These are phyloP conservation scores for Scortum barcoo DNA, from an alignment of 2,113 vertebrate genomes.

Conservation along the genomic window DNA sequence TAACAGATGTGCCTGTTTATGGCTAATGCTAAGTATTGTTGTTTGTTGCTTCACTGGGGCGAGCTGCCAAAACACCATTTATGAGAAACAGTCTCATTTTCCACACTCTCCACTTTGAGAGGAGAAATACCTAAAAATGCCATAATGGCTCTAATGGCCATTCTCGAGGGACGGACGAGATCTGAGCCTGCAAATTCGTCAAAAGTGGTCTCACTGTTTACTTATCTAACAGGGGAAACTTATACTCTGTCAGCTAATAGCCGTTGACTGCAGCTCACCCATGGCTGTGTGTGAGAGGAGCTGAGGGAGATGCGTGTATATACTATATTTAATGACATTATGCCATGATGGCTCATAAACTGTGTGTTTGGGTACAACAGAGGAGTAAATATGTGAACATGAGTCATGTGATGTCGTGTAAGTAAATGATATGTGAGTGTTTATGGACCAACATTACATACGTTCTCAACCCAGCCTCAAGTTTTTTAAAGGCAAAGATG, in stretches of 20 bases:
- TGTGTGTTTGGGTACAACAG: conserved; percentile 19
- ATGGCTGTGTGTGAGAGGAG: conserved; percentile 22
- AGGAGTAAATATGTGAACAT: conserved; percentile 14
- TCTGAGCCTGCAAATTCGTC: conserved; percentile 51
- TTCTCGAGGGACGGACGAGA: conserved; percentile 33
- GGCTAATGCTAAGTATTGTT: conserved; percentile 69
- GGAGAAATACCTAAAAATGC: conserved; percentile 50
- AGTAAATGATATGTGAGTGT: background rate
- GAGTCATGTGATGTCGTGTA: background rate
- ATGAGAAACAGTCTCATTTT: conserved; percentile 74
- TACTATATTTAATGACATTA: conserved; percentile 7
- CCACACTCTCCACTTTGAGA: conserved; percentile 59
- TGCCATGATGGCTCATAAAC: conserved; percentile 16
- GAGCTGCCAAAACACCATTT: conserved; percentile 70
- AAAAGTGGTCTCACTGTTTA: conserved; percentile 65
- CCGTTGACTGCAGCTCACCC: conserved; percentile 39
- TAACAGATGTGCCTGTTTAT: conserved; percentile 77
- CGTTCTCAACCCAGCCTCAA: background rate
- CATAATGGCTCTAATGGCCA: conserved; percentile 66
- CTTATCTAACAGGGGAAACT: conserved; percentile 48
- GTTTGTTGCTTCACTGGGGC: conserved; percentile 65
- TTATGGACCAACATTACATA: background rate
- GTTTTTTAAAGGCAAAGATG: background rate
- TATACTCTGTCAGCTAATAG: conserved; percentile 43
- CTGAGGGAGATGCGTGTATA: background rate